phyloP scores from a whole-genome alignment of 2,797 vertebrate genomes.

The Poecile montanus region DNA sequence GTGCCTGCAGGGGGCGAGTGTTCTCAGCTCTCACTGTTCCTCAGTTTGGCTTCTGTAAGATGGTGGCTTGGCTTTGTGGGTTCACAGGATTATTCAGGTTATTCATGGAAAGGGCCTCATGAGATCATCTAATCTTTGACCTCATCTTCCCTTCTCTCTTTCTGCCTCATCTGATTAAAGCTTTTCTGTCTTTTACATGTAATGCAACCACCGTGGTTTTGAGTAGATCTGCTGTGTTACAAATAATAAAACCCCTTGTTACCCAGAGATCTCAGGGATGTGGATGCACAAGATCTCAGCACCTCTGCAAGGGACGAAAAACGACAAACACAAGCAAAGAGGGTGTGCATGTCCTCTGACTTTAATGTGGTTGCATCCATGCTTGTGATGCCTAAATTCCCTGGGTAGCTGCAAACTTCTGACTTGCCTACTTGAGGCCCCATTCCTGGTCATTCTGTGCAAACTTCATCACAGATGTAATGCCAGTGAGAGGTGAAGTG shows the following conservation, averaged over 20 bases:
- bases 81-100: not conserved
- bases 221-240: not conserved
- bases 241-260: not conserved
- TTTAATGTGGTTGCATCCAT: not conserved
- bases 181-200: not conserved
- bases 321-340: not conserved
- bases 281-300: not conserved
- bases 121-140: not conserved
- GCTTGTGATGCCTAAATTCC: not conserved
- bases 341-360: not conserved
- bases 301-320: not conserved
- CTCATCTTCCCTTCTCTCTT: not conserved
- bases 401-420: not conserved
- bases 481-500: not conserved
- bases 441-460: not conserved
- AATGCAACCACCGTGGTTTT: not conserved
- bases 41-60: not conserved
- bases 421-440: not conserved
- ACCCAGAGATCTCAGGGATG: not conserved
- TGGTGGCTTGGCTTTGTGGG: not conserved
- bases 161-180: not conserved
- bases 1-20: accelerated
- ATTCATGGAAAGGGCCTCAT: not conserved
- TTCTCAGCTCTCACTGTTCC: not conserved
- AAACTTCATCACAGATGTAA: not conserved